Evolutionary conservation across 2,888 invertebrate genomes (phyloP).

Genomic region (Eupeodes latifasciatus): DNA sequence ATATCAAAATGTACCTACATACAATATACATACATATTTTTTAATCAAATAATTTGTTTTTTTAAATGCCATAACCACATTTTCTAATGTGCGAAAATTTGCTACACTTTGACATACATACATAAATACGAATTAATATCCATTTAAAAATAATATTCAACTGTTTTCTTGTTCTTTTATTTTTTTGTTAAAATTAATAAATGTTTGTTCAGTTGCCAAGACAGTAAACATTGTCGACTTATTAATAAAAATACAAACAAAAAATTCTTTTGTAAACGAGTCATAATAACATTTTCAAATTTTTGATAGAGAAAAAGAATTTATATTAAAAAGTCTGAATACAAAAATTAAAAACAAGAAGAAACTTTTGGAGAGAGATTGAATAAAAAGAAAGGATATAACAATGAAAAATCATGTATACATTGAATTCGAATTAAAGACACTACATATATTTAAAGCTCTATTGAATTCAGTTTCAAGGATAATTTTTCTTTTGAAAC

Average conservation of each 20-base stretch:
- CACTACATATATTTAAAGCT: not conserved
- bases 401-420: no score
- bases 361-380: not conserved
- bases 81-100: not conserved
- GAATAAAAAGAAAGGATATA: no score
- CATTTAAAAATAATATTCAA: not conserved
- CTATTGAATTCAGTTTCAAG: no score
- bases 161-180: not conserved
- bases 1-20: no score
- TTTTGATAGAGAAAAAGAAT: not conserved
- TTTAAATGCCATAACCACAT: not conserved
- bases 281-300: not conserved
- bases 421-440: not conserved
- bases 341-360: not conserved
- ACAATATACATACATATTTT: no score
- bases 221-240: constrained; percentile 20
- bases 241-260: constrained; percentile 17
- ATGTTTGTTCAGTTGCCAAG: constrained; percentile 43
- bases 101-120: not conserved
- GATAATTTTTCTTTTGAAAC: no score
- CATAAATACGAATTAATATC: not conserved
- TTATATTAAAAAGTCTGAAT: not conserved
- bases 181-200: constrained; percentile 11
- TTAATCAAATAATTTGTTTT: not conserved
- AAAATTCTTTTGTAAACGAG: not conserved